phyloP scores from a whole-genome alignment of 2,113 vertebrate genomes.

The Alces alces region DNA sequence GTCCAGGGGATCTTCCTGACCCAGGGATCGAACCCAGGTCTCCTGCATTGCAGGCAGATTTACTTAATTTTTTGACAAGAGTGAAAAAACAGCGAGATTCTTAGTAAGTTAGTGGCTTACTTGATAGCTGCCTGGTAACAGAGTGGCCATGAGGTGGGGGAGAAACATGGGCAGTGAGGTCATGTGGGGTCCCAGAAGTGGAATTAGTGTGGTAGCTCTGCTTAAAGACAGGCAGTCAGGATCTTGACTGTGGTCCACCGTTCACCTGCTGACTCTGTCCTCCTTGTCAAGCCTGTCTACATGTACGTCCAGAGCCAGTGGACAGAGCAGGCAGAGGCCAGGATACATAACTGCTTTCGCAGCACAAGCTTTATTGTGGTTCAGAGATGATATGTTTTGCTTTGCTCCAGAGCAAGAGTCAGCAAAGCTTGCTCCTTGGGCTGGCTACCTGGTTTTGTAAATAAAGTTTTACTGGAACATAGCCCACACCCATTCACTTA shows the following conservation, averaged over 20 bases:
- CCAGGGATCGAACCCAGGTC: not conserved
- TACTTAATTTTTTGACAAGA: conserved; percentile 16
- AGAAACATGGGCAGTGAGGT: not conserved
- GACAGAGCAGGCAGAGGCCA: not conserved
- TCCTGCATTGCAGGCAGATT: not conserved
- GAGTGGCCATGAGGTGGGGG: not conserved
- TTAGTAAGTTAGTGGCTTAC: not conserved
- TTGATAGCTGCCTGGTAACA: not conserved
- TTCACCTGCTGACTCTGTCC: not conserved
- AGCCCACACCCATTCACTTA: not conserved
- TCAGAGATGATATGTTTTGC: not conserved
- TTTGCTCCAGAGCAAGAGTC: not conserved
- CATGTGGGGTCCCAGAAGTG: not conserved
- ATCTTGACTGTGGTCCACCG: not conserved
- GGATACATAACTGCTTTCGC: not conserved
- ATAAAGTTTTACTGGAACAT: conserved; percentile 25
- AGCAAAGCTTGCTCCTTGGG: not conserved
- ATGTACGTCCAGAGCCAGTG: not conserved
- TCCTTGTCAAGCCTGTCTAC: not conserved
- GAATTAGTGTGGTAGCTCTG: not conserved
- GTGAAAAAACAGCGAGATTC: not conserved
- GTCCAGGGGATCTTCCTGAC: not conserved
- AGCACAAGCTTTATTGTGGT: not conserved
- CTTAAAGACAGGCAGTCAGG: not conserved
- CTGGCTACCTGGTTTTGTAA: conserved; percentile 1